Evolutionary conservation across 2,113 vertebrate genomes (phyloP).

Genomic region (Anhinga rufa): DNA sequence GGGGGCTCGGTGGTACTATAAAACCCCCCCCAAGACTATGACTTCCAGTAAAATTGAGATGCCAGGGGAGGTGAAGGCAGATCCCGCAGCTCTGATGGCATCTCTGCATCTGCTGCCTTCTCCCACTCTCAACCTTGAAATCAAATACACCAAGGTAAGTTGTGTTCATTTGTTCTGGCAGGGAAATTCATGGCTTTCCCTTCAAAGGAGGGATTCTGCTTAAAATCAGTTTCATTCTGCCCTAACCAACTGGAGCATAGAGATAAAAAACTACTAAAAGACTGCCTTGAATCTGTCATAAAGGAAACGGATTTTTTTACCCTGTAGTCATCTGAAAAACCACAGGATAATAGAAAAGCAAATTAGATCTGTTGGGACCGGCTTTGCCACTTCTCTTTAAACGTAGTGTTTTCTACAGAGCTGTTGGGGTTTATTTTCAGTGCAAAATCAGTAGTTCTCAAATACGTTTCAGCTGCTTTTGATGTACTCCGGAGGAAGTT

Average conservation of each 20-base stretch:
- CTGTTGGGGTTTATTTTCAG: not conserved
- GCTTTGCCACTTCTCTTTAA: not conserved
- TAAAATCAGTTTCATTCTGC: not conserved
- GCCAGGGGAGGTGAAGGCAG: conserved; percentile 91
- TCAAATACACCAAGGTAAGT: conserved; percentile 96
- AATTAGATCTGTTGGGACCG: not conserved
- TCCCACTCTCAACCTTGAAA: conserved; percentile 92
- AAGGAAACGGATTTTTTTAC: not conserved
- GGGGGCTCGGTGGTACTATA: conserved; percentile 8
- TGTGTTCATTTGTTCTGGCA: not conserved
- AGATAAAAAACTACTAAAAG: not conserved
- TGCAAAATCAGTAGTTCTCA: not conserved
- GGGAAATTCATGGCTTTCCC: not conserved
- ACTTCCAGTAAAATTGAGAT: conserved; percentile 95
- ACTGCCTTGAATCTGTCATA: not conserved
- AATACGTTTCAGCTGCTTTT: not conserved
- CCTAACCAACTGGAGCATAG: not conserved
- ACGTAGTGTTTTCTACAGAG: not conserved
- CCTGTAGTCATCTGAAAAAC: not conserved
- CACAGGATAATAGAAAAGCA: not conserved
- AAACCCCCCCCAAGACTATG: conserved; percentile 71
- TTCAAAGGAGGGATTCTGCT: conserved; percentile 3
- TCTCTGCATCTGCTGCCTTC: conserved; percentile 94
- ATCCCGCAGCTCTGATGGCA: conserved; percentile 93
- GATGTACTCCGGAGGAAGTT: not conserved